Base-by-base conservation (phyloP, 2,888 invertebrate species). In the Hyles lineata region DNA sequence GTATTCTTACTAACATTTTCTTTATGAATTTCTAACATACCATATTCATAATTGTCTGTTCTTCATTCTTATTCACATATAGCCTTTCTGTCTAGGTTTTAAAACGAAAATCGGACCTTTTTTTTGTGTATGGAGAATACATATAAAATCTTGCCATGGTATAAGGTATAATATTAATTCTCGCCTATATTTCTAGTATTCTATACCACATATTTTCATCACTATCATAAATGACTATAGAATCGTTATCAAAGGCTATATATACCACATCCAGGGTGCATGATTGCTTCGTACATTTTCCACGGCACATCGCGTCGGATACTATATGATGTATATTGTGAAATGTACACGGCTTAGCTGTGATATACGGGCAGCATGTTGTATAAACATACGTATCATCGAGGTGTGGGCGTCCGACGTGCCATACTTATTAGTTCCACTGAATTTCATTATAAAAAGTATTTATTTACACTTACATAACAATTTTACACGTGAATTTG, bases 241-340 rank as follows among this genome's bases (percentile, higher is more conserved):
- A 67, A 67, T 67, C 67, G 23, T 43, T 50, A 2, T 19, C 50
- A 50, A 67, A 23, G 23, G 23, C 50, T 55, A 55, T 50, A n/a
- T n/a, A 50, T n/a, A 50, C 43, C 50, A 23, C 21, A 25, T 50
- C 67, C 50, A 35, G 23, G 67, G 21, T 67, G 67, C 67, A 67
- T 67, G 67, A 35, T 23, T 72, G 21, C 62, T 61, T 58, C 32
- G 50, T 43, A 82, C 84, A 83, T 92, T 93, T 92, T 93, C 92
- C 91, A 91, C 83, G 89, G 87, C 93, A 93, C 92, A 90, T 78
- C 83, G 82, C 87, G 86, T 76, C 87, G 91, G 90, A 90, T 89
- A 89, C 87, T 79, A 79, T 75, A 75, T 77, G 75, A 78, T 84
- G 78, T 82, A 84, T 83, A 81, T 87, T 82, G 82, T 84, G 80